Evolutionary conservation across 2,797 vertebrate genomes (phyloP).

Genomic region (Cacajao melanocephalus): DNA sequence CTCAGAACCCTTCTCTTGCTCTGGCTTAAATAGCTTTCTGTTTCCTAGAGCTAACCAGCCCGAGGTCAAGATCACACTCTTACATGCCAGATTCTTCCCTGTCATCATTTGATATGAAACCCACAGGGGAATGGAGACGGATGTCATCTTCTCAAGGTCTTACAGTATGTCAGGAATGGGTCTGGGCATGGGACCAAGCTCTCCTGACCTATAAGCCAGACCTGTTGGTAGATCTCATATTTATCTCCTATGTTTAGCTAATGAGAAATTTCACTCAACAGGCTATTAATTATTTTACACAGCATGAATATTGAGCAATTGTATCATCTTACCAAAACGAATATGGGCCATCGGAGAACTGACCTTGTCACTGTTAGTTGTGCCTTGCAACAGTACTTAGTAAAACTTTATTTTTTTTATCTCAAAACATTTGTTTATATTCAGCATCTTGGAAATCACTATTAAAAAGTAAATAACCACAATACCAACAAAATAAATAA

Average conservation of each 20-base stretch:
- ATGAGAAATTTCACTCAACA: not conserved
- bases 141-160: too few species aligned
- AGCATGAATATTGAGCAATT: not conserved
- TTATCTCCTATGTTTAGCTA: not conserved
- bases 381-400: not conserved
- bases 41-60: not conserved
- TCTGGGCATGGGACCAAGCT: not conserved
- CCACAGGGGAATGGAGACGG: rapidly evolving
- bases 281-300: conserved; percentile 50
- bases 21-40: not conserved
- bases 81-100: not conserved
- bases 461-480: not conserved
- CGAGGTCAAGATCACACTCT: not conserved
- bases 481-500: not conserved
- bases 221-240: not conserved
- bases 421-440: not conserved
- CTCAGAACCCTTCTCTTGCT: not conserved
- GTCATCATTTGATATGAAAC: not conserved
- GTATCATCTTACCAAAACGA: not conserved
- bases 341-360: not conserved
- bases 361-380: not conserved
- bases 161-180: not conserved
- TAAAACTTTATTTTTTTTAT: not conserved
- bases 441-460: not conserved
- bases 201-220: not conserved